phyloP scores from a whole-genome alignment of 2,888 invertebrate species.

The Eretmocerus hayati region DNA sequence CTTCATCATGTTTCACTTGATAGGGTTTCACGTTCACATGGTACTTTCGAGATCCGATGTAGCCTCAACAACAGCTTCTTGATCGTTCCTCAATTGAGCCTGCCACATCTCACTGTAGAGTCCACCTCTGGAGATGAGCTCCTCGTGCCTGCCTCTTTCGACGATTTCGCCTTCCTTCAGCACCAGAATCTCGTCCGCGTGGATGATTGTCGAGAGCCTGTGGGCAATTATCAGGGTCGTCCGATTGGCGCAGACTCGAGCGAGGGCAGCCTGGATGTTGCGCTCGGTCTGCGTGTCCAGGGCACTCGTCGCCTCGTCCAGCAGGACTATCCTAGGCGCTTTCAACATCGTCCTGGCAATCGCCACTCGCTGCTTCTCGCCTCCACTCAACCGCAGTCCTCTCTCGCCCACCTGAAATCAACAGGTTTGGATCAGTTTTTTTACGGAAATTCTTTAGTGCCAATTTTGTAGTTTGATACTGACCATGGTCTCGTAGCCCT shows the following conservation, averaged over 20 bases:
- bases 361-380: slow-evolving; percentile 95
- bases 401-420: slow-evolving; percentile 77
- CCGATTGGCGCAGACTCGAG: slow-evolving; percentile 71
- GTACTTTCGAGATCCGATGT: too few relatives aligned
- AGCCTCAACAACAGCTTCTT: too few relatives aligned
- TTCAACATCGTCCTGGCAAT: slow-evolving; percentile 94
- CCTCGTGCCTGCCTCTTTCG: slow-evolving; percentile 74
- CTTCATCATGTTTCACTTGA: too few relatives aligned
- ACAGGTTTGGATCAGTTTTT: too few relatives aligned
- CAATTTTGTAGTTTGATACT: not conserved
- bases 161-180: slow-evolving; percentile 85
- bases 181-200: slow-evolving; percentile 91
- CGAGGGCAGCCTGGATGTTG: slow-evolving; percentile 57
- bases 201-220: slow-evolving; percentile 86
- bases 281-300: slow-evolving; percentile 93
- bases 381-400: slow-evolving; percentile 90
- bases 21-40: too few relatives aligned
- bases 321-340: slow-evolving; percentile 78
- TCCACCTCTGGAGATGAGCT: slow-evolving; percentile 51
- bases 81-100: slow-evolving; percentile 66
- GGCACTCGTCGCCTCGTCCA: slow-evolving; percentile 95
- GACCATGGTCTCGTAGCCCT: slow-evolving; percentile 76
- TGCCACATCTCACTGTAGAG: slow-evolving; percentile 91
- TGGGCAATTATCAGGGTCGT: slow-evolving; percentile 95
- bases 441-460: not conserved